These are phyloP conservation scores for Boloria euphrosyne DNA, from an alignment of 2,888 invertebrate genomes.

Conservation along the genomic window DNA sequence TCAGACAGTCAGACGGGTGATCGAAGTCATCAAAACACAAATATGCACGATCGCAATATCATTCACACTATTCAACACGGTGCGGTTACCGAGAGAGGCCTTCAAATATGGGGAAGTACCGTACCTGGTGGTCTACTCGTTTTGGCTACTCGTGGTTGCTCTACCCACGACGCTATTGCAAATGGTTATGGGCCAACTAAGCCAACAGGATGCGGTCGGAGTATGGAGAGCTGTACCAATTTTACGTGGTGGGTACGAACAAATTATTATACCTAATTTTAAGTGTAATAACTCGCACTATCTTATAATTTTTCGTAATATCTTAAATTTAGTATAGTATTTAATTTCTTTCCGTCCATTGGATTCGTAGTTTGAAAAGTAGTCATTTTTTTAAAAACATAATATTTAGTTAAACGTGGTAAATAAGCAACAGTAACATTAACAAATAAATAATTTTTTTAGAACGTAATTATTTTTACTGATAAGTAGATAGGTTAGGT, in stretches of 20 bases:
- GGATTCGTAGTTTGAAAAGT: too few relatives aligned
- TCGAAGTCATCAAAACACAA: slow-evolving; percentile 68
- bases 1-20: slow-evolving; percentile 66
- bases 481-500: too few relatives aligned
- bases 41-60: slow-evolving; percentile 83
- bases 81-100: slow-evolving; percentile 83
- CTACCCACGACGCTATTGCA: slow-evolving; percentile 83
- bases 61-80: slow-evolving; percentile 83
- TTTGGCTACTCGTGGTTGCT: slow-evolving; percentile 81
- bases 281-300: too few relatives aligned
- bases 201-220: slow-evolving; percentile 85
- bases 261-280: too few relatives aligned
- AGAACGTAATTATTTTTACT: too few relatives aligned
- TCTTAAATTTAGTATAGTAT: too few relatives aligned
- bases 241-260: slow-evolving; percentile 79
- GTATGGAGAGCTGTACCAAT: slow-evolving; percentile 86
- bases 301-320: too few relatives aligned
- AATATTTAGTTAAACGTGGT: too few relatives aligned
- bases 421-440: too few relatives aligned
- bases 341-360: too few relatives aligned
- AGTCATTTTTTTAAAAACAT: too few relatives aligned
- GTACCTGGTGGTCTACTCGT: slow-evolving; percentile 83
- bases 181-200: slow-evolving; percentile 85
- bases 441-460: too few relatives aligned
- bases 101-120: slow-evolving; percentile 83